Evolutionary conservation across 53 echinoderm and acorn worm genomes (phyloP), one percentile per base, ranked within the genome.

Genomic region (Echinometra lucunter): DNA sequence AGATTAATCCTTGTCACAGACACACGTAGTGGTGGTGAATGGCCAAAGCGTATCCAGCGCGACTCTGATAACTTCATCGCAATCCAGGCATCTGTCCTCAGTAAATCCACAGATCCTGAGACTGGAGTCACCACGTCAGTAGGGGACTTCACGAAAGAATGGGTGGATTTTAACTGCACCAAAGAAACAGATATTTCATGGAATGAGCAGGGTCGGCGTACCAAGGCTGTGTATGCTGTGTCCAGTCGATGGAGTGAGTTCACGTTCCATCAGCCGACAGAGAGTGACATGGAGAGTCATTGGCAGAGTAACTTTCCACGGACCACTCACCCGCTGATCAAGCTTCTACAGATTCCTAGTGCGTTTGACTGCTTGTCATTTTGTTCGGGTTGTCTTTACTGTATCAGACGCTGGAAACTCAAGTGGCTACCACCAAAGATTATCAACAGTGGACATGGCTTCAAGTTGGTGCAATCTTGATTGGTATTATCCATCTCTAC

Each of bases 291-390:
- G 10, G 99, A 99, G 80, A 91, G 93, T 82, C 98, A 99, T 80
- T 99, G 99, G 99, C 97, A 98, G 93, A 95, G 96, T 60, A 98
- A 97, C 88, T 98, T 99, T 72, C 99, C 99, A 0, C 92, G 96
- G 17, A 72, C 95, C 78, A 98, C 98, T 10, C 97, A 97, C 89
- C 96, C 98, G 0, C 66, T 99, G 19, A 98, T 99, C 72, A 98
- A 95, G 92, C 44, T 98, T 19, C 91, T 98, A 44, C 96, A 95
- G 91, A 93, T 98, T 34, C 96, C 95, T 23, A 96, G 98, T 44
- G 91, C 95, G 2, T 82, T 97, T 75, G 96, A 99, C 75, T 74
- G 94, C 66, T 95, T 96, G 66, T 92, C 95, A 8, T 94, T 82
- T 88, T 95, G 97, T 49, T 95, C 94, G 7, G 85, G 90, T 28